phyloP scores from a whole-genome alignment of 1,140 invertebrate genomes.

The Lordiphosa mommai region DNA sequence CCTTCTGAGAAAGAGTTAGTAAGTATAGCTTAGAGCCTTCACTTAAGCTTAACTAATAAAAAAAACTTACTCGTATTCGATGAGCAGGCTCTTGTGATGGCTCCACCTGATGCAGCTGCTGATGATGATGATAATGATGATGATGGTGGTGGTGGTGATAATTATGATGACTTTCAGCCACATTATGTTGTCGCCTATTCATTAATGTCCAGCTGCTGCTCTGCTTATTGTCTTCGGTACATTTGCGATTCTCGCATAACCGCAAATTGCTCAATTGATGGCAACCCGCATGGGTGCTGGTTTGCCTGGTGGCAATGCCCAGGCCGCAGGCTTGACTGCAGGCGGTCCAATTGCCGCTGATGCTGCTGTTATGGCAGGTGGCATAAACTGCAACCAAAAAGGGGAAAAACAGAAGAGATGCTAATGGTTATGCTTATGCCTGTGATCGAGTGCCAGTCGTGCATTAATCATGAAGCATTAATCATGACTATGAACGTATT shows the following conservation, averaged over 20 bases:
- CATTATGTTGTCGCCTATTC: slow-evolving; percentile 26
- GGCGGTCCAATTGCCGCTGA: slow-evolving; percentile 82
- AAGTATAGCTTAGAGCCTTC: neutral
- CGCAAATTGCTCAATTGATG: slow-evolving; percentile 83
- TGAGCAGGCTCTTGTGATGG: slow-evolving; percentile 54
- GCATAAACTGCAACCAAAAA: slow-evolving; percentile 73
- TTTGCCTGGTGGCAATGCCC: slow-evolving; percentile 83
- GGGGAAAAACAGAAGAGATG: slow-evolving; percentile 11
- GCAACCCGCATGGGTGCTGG: slow-evolving; percentile 83
- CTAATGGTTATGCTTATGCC: slow-evolving; percentile 28
- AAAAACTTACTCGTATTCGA: slow-evolving; percentile 72
- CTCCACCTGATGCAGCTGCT: slow-evolving; percentile 14
- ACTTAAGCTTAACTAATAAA: neutral
- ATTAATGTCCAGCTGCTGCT: slow-evolving; percentile 28
- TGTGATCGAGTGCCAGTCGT: slow-evolving; percentile 9
- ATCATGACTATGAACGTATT: too few relatives aligned
- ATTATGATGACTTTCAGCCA: slow-evolving; percentile 21
- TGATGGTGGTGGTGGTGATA: slow-evolving; percentile 22
- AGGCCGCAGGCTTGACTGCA: slow-evolving; percentile 84
- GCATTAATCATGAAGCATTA: slow-evolving; percentile 23
- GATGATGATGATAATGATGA: slow-evolving; percentile 25
- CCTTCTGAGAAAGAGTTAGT: slow-evolving; percentile 80
- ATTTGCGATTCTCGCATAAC: slow-evolving; percentile 81
- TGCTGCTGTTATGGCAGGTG: slow-evolving; percentile 79
- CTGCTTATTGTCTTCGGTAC: slow-evolving; percentile 61